Evolutionary conservation across 1,140 invertebrate species (phyloP).

Genomic region (Helicoverpa armigera): DNA sequence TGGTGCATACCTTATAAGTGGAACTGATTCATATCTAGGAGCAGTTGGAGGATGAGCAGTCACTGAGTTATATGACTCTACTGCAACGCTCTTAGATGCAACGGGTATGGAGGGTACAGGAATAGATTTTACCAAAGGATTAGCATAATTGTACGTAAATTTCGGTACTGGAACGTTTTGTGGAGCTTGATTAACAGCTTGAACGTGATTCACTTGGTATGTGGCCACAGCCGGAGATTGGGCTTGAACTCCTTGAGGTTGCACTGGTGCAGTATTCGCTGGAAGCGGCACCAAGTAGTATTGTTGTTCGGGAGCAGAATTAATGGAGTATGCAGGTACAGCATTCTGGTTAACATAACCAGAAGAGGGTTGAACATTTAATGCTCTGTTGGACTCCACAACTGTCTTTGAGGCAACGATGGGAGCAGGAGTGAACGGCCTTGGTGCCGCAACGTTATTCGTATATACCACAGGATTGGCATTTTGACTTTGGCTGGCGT

Average conservation of each 20-base stretch:
- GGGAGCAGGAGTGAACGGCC: not conserved
- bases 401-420: too few species aligned
- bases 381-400: not conserved
- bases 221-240: not conserved
- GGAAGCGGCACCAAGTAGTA: not conserved
- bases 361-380: not conserved
- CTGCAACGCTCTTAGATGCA: constrained; percentile 10
- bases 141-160: not conserved
- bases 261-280: not conserved
- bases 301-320: not conserved
- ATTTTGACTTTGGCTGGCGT: not conserved
- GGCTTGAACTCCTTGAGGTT: not conserved
- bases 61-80: constrained; percentile 21
- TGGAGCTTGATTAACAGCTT: not conserved
- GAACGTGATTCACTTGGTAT: constrained; percentile 5
- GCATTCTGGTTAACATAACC: not conserved
- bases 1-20: too few species aligned
- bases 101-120: not conserved
- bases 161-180: constrained; percentile 5
- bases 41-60: constrained; percentile 7
- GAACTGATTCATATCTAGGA: not conserved
- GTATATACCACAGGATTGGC: not conserved
- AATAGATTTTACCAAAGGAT: not conserved
- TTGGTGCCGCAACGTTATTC: not conserved
- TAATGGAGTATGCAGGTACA: not conserved